These are phyloP conservation scores for Philonicus albiceps DNA, from an alignment of 2,888 invertebrate genomes.

Conservation along the genomic window DNA sequence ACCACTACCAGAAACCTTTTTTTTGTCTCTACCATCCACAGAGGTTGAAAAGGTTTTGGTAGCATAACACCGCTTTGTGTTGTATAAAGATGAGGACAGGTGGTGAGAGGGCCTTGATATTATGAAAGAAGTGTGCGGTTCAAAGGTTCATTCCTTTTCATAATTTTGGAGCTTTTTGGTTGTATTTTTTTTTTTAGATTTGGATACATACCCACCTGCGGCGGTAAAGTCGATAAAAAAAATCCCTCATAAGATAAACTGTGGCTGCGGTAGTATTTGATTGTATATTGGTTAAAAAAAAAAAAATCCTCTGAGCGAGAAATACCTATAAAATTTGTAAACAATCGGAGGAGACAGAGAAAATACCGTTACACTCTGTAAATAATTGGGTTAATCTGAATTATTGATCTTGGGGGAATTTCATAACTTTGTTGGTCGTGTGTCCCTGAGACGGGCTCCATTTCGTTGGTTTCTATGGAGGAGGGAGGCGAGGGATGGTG, in stretches of 20 bases:
- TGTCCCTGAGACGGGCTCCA: not conserved
- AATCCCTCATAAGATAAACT: not conserved
- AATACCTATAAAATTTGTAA: not conserved
- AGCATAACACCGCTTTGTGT: not conserved
- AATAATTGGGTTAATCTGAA: conserved; percentile 29
- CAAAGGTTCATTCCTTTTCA: conserved; percentile 18
- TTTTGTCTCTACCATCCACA: not conserved
- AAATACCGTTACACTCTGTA: not conserved
- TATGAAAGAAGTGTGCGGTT: conserved; percentile 1
- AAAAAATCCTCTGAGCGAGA: not conserved
- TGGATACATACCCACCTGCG: not conserved
- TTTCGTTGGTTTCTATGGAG: not conserved
- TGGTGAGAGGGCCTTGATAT: not conserved
- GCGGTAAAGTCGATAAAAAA: not conserved
- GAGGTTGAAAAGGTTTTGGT: not conserved
- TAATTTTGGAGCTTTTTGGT: not conserved
- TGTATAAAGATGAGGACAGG: not conserved
- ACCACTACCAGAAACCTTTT: not conserved
- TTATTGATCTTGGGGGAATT: conserved; percentile 17
- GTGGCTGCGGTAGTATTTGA: not conserved
- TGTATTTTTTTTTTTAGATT: not conserved
- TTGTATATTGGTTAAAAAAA: not conserved
- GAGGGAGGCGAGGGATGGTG: not conserved
- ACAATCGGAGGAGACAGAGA: not conserved
- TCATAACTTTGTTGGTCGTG: not conserved